Conservation (phyloP, 1,140 invertebrate species). For the Leguminivora glycinivorella region DNA sequence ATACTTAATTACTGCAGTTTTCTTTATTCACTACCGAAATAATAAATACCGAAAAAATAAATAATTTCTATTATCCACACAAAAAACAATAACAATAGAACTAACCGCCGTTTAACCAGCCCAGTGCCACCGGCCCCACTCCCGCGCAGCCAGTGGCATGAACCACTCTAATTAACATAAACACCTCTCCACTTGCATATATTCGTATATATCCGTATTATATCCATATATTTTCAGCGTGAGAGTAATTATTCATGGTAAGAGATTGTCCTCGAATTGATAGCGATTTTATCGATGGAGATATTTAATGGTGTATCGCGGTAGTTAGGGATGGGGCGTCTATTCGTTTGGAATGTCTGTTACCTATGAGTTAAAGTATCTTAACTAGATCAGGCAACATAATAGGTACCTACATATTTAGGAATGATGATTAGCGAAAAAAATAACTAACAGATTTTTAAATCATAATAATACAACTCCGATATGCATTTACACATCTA, state of each 20-base stretch:
- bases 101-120: constrained; percentile 39
- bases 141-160: constrained; percentile 60
- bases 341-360: not conserved
- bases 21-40: too few species aligned
- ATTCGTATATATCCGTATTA: constrained; percentile 34
- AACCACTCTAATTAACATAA: constrained; percentile 73
- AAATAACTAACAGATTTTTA: too few species aligned
- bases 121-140: constrained; percentile 33
- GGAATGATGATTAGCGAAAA: too few species aligned
- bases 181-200: constrained; percentile 62
- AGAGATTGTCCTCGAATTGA: constrained; percentile 54
- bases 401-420: too few species aligned
- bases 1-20: too few species aligned
- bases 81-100: not conserved
- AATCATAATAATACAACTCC: too few species aligned
- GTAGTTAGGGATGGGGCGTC: constrained; percentile 26
- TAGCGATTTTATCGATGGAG: constrained; percentile 46
- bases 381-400: too few species aligned
- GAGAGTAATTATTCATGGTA: constrained; percentile 59
- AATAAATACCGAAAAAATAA: too few species aligned
- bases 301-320: constrained; percentile 16
- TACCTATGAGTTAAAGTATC: too few species aligned
- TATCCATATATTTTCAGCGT: constrained; percentile 49
- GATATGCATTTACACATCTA: too few species aligned
- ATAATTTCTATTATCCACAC: too few species aligned